phyloP scores from a whole-genome alignment of 2,888 invertebrate genomes.

The Hofmannophila pseudospretella region DNA sequence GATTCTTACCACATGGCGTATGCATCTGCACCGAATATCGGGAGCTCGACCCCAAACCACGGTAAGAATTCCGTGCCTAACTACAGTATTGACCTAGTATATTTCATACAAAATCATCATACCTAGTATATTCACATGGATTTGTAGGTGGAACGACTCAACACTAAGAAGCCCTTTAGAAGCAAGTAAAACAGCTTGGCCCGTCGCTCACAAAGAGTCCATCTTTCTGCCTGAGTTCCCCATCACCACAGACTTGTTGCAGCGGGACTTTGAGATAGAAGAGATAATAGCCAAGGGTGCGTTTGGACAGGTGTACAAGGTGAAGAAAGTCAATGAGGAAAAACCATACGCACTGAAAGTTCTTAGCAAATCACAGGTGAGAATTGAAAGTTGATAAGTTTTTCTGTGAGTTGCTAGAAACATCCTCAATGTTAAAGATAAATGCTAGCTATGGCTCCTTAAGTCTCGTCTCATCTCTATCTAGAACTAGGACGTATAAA shows the following conservation, averaged over 20 bases:
- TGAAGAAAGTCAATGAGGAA: conserved; percentile 80
- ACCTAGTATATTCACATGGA: no score
- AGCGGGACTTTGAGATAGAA: conserved; percentile 81
- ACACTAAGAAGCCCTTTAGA: conserved; percentile 78
- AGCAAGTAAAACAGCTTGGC: conserved; percentile 87
- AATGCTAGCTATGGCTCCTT: no score
- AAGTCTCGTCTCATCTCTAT: no score
- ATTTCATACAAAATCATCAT: no score
- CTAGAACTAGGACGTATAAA: no score
- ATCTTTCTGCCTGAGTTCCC: conserved; percentile 94
- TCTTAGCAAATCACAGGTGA: conserved; percentile 86
- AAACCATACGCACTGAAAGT: conserved; percentile 91
- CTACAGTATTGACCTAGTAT: no score
- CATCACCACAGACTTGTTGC: conserved; percentile 77
- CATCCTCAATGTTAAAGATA: no score
- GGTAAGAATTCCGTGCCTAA: no score
- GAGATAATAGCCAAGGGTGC: conserved; percentile 91
- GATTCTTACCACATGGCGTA: no score
- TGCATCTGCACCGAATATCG: no score
- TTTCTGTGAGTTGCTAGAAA: no score
- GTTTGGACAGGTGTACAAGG: conserved; percentile 93
- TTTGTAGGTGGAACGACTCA: conserved; percentile 84
- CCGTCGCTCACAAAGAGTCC: conserved; percentile 88
- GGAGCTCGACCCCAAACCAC: no score
- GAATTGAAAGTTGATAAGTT: conserved; percentile 12